Evolutionary conservation across 2,888 invertebrate species (phyloP), one percentile per base, ranked within the genome.

Genomic region (Venustoraphidia nigricollis): DNA sequence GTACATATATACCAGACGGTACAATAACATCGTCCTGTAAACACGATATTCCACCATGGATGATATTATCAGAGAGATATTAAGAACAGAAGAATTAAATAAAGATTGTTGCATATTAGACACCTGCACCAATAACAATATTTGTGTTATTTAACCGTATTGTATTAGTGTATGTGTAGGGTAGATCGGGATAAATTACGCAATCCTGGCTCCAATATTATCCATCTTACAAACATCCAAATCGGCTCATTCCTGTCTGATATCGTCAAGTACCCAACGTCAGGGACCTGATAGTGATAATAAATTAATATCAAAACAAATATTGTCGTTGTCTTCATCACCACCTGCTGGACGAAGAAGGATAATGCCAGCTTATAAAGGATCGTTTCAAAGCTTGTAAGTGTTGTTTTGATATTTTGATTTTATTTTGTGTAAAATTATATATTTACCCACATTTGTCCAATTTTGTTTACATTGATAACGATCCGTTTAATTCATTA

Each of bases 141-240:
- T 6, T 27, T 27, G 5, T 27, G 27, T 27, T 27, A 27, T 27
- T 27, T 27, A 27, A 27, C 27, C 27, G 27, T 27, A 27, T 27
- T 27, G 27, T 27, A 27, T 27, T 5, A 27, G 27, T 27, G 27
- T 27, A 27, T 27, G 27, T 27, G 27, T 27, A 27, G 27, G 27
- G 27, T 27, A 27, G 27, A 27, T 27, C 27, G 27, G 27, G 27
- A 27, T 27, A 27, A 27, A 27, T 27, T 27, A 57, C 60, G 55
- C 58, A 63, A 66, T 59, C 63, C 66, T 66, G 66, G 66, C 67
- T 64, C 65, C 66, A 55, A 65, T 65, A 57, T 62, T 64, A 50
- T 61, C 64, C 34, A 11, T 10, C 36, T 13, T 36, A 10, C 34
- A 45, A 45, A 37, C 14, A 35, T 37, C 45, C 10, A 42, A 13